phyloP scores from a whole-genome alignment of 2,797 vertebrate species.

The Chromobotia macracanthus region DNA sequence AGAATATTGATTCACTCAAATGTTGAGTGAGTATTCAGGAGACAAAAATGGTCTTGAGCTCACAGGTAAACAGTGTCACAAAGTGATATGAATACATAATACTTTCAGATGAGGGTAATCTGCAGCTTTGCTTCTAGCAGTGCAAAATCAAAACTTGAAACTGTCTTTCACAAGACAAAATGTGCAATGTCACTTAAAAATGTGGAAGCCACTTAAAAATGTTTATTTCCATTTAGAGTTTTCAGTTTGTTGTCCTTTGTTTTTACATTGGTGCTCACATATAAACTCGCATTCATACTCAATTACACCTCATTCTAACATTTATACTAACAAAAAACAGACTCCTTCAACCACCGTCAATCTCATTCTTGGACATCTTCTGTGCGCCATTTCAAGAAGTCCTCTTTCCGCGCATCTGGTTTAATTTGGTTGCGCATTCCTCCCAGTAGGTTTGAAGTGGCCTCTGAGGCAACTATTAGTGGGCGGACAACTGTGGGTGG shows the following conservation, averaged over 20 bases:
- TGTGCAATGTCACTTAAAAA: constrained; percentile 49
- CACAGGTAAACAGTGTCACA: constrained; percentile 49
- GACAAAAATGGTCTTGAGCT: constrained; percentile 27
- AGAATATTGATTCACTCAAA: neutral
- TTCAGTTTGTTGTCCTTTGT: constrained; percentile 58
- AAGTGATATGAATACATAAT: constrained; percentile 68
- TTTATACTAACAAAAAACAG: constrained; percentile 53
- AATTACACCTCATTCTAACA: constrained; percentile 45
- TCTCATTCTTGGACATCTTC: constrained; percentile 88
- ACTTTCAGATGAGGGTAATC: constrained; percentile 39
- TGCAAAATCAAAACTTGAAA: constrained; percentile 39
- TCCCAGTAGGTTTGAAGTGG: constrained; percentile 89
- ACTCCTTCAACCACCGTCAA: constrained; percentile 64
- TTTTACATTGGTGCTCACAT: constrained; percentile 60
- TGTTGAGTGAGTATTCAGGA: constrained; percentile 1
- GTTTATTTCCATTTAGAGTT: constrained; percentile 66
- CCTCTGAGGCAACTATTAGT: constrained; percentile 89
- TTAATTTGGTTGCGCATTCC: constrained; percentile 96
- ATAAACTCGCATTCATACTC: constrained; percentile 54
- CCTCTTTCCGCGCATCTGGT: constrained; percentile 89
- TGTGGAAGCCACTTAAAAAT: constrained; percentile 64
- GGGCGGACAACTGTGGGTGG: constrained; percentile 92
- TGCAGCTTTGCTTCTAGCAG: constrained; percentile 30
- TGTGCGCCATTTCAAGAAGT: constrained; percentile 89
- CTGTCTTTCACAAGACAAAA: constrained; percentile 47